Evolutionary conservation across 2,888 invertebrate species (phyloP), one percentile per base, ranked within the genome.

Genomic region (Xiphydria camelus): DNA sequence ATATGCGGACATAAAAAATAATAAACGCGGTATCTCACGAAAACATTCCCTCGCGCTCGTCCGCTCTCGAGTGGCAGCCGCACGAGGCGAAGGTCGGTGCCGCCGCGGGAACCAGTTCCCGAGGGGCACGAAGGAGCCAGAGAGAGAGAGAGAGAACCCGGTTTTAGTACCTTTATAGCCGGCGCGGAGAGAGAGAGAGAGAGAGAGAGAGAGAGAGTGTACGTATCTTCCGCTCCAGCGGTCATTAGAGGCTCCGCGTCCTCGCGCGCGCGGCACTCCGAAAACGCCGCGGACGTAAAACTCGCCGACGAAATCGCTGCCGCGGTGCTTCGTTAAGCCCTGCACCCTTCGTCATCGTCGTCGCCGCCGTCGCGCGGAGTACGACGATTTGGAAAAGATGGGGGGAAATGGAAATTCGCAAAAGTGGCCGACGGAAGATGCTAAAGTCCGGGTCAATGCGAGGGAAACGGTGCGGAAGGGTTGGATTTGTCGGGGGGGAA

Each of bases 1-100:
- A 42, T 33, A 36, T 35, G 35, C 25, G 23, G 25, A 36, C 42
- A 33, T 41, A 39, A 34, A 39, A 33, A 41, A 41, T 41, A 41
- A 41, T 20, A 41, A 33, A 33, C 19, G 41, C 12, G 19, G 12
- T 41, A 33, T 33, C 41, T 31, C 34, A 10, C 17, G 18, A 19
- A 34, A 34, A 34, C 34, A 34, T 34, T 4, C 34, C n/a, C 17
- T 5, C 2, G n/a, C 7, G 9, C 9, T 34, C 21, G 37, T 14
- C 12, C 37, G 10, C 6, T 7, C 2, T 15, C 3, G 7, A n/a
- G 14, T 10, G 31, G 14, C 10, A 29, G 6, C 18, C 25, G 15
- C 17, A 19, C 19, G 22, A 38, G 29, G 22, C 10, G 17, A 34
- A 41, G 21, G 20, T 29, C 12, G 12, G 9, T 12, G 29, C 29